Conservation (phyloP, 2,888 invertebrate species). For the Pyrocoelia pectoralis region DNA sequence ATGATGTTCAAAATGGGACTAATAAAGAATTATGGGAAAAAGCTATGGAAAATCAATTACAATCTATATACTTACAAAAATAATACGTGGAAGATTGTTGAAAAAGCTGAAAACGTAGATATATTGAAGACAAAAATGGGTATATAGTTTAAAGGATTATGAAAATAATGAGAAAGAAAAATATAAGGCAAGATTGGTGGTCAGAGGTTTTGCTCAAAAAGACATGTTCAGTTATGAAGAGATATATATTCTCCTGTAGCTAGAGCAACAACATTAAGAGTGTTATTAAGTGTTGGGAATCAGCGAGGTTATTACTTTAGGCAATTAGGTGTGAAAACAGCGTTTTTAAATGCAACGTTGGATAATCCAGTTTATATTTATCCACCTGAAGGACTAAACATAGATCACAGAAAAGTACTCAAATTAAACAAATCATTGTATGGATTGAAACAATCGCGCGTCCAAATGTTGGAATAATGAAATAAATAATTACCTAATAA, state of each 20-base stretch:
- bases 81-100: background rate
- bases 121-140: constrained; percentile 9
- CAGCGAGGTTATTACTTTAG: constrained; percentile 2
- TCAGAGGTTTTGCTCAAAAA: constrained; percentile 9
- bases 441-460: too few species aligned
- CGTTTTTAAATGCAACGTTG: constrained; percentile 27
- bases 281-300: background rate
- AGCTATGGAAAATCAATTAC: background rate
- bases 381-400: constrained; percentile 3
- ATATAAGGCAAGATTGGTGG: constrained; percentile 1
- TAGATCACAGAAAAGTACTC: too few species aligned
- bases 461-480: too few species aligned
- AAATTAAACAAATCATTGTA: too few species aligned
- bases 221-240: constrained; percentile 13
- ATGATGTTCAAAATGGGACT: background rate
- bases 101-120: background rate
- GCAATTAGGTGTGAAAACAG: constrained; percentile 21
- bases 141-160: constrained; percentile 11
- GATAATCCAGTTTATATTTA: constrained; percentile 9
- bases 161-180: background rate
- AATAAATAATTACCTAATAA: too few species aligned
- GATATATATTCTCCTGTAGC: constrained; percentile 14
- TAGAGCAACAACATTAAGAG: too few species aligned
- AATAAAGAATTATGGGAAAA: background rate
- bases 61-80: background rate